Evolutionary conservation across 2,888 invertebrate genomes (phyloP), one percentile per base, ranked within the genome.

Genomic region (Cheilosia grossa): DNA sequence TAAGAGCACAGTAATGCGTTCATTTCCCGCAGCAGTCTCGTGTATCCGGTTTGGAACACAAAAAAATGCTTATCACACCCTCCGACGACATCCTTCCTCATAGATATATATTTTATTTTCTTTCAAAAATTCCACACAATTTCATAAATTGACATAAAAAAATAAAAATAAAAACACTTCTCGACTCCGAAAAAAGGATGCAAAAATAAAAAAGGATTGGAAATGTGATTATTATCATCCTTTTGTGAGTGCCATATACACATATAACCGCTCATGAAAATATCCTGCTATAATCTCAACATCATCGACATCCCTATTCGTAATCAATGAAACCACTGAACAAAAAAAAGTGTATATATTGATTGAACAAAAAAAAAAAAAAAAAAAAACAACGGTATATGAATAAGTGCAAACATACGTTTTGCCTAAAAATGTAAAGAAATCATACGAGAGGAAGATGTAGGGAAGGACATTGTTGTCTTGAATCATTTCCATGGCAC

Each of bases 291-390:
- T 72, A 72, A 72, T 72, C 72, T 53, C 72, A 61, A 42, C 61
- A 61, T 51, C 61, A 63, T 72, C 72, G 53, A 72, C 61, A 61
- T 44, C 42, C 61, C 63, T 53, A 44, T 72, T 37, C 72, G 61
- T 54, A 72, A 72, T 72, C 72, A 72, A 53, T 61, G 54, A 54
- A 44, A 73, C 40, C 63, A 64, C 47, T 73, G 63, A 64, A 47
- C 63, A 54, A 63, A 63, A 61, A 53, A 70, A 70, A 72, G 27
- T 64, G 54, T 37, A 27, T 27, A 13, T 37, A 73, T 44, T 44
- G 47, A 53, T 54, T 54, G 53, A 42, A 33, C 44, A 17, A 47
- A 27, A 24, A 24, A 13, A 40, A 40, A 40, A 17, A 47, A 27
- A 24, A 24, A 13, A 40, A 40, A 40, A 53, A 27, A 1, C 24